These are phyloP conservation scores for Platerodrilus igneus DNA, from an alignment of 2,888 invertebrate species.

Conservation along the genomic window DNA sequence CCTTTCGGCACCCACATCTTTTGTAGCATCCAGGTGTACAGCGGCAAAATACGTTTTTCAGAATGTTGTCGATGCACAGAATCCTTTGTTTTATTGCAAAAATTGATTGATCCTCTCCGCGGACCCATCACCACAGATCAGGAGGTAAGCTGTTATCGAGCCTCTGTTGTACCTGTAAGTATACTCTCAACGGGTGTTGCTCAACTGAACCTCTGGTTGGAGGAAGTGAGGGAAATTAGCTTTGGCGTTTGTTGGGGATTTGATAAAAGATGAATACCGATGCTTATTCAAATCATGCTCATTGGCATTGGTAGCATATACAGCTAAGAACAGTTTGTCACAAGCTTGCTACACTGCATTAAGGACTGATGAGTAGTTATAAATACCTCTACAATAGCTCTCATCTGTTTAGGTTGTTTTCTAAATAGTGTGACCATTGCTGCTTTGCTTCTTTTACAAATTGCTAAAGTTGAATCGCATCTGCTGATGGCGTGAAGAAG, in stretches of 20 bases:
- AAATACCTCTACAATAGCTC: no score
- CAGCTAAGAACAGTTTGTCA: no score
- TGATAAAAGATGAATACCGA: background rate
- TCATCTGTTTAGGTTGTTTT: no score
- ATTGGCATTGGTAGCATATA: background rate
- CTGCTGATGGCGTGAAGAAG: no score
- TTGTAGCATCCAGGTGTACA: background rate
- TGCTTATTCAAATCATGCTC: background rate
- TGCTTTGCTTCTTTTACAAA: no score
- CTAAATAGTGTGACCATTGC: no score
- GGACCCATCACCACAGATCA: background rate
- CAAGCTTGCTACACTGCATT: no score
- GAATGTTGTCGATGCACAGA: background rate
- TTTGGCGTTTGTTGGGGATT: background rate
- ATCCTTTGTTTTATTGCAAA: background rate
- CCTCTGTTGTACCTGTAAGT: background rate
- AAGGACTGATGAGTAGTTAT: no score
- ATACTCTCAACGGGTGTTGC: background rate
- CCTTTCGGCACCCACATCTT: constrained; percentile 1
- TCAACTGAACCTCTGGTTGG: background rate
- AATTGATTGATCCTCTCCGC: background rate
- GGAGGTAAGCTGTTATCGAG: background rate
- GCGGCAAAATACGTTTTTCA: background rate
- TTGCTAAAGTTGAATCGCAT: no score
- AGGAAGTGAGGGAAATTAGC: background rate